phyloP scores from a whole-genome alignment of 2,797 vertebrate species.

The Acanthiza pusilla region DNA sequence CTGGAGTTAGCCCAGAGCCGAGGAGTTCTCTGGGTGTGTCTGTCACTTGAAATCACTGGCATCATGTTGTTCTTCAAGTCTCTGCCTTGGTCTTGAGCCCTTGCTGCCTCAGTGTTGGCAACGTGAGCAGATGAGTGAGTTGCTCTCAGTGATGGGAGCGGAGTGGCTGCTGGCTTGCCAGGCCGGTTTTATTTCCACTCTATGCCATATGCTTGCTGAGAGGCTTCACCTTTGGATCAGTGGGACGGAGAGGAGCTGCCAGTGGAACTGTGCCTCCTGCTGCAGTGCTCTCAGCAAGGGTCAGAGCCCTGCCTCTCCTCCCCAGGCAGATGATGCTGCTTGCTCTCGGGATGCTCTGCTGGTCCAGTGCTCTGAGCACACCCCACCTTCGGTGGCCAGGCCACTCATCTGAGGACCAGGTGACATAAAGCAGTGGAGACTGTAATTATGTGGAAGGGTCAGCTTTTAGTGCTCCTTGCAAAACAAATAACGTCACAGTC shows the following conservation, averaged over 20 bases:
- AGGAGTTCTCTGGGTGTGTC: neutral
- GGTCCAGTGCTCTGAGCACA: neutral
- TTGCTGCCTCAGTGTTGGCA: neutral
- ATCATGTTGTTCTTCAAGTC: neutral
- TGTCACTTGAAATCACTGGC: neutral
- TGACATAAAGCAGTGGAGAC: neutral
- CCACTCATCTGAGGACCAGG: neutral
- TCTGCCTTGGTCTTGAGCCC: neutral
- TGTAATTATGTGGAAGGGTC: neutral
- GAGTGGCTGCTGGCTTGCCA: neutral
- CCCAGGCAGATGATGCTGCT: neutral
- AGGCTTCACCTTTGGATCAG: neutral
- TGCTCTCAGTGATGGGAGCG: neutral
- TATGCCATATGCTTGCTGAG: neutral
- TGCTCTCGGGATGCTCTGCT: neutral
- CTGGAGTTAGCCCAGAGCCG: neutral
- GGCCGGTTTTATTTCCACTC: neutral
- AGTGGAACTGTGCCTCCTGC: neutral
- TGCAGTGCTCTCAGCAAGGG: fast-evolving
- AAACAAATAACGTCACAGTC: neutral
- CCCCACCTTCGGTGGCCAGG: neutral
- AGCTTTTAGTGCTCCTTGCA: conserved; percentile 16
- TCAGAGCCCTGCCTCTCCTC: neutral
- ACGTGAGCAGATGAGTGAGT: fast-evolving
- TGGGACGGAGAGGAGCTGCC: neutral